Evolutionary conservation across 2,888 invertebrate genomes (phyloP), one percentile per base, ranked within the genome.

Genomic region (Leptopilina drosophilae): DNA sequence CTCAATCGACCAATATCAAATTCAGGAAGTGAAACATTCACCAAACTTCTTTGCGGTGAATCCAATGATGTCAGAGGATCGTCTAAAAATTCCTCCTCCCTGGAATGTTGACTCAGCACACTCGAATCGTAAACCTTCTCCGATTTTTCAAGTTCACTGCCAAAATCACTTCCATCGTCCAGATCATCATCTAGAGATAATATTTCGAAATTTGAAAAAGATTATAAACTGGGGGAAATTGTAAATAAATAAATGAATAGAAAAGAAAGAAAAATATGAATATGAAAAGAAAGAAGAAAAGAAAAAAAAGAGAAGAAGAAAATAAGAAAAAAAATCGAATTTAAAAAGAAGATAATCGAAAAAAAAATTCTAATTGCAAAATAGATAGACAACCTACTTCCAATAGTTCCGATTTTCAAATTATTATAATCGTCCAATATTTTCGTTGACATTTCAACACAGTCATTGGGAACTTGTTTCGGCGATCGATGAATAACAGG

Each of bases 1-100:
- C 93, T 92, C 40, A 94, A 93, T 33, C 93, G 92, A 0, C 97
- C 97, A 77, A 96, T 94, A 85, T 95, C 94, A 56, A 95, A 91
- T 91, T 95, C 92, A 87, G 94, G 92, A 9, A 82, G 78, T n/a
- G 33, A 80, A 59, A 46, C 84, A 85, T 56, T 86, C 81, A n/a
- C 83, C 76, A 86, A 82, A 67, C 77, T 82, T 82, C 79, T 83
- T 62, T 75, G 84, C 14, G 81, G 87, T 3, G 90, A 86, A 15
- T 87, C 82, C 6, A 86, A 81, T 4, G 87, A 86, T 11, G 84
- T 78, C n/a, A 85, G 82, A 3, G 85, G 80, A 11, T 88, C 88
- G 12, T 89, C 88, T 0, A 83, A 80, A 76, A 77, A 85, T 20
- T 88, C 85, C 5, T 87, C 87, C 78, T 87, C 88, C 15, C 85